Conservation (phyloP, 2,888 invertebrate species). For the Xiphydria camelus region DNA sequence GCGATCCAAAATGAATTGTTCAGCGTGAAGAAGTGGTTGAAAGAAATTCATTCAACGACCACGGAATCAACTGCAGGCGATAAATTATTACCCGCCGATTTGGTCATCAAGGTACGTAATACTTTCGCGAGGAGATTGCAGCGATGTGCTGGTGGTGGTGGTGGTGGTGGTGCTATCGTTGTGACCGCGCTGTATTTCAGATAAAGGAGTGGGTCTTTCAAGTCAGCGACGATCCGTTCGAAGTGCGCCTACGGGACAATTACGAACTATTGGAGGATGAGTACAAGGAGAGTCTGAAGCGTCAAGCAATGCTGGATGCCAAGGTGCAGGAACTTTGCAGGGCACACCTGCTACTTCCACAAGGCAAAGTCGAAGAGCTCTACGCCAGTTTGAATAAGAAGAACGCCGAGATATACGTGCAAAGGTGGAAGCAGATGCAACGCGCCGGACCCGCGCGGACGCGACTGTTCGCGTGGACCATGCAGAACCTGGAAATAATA, state of each 20-base stretch:
- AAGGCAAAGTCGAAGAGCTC: constrained; percentile 86
- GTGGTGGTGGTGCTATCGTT: too few species aligned
- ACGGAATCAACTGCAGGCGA: too few species aligned
- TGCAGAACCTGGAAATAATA: constrained; percentile 71
- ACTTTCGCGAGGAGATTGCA: too few species aligned
- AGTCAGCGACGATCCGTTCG: constrained; percentile 97
- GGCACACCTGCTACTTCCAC: constrained; percentile 80
- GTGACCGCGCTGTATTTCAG: constrained; percentile 62
- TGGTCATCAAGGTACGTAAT: constrained; percentile 75
- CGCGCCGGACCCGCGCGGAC: constrained; percentile 67
- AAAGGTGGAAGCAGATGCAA: constrained; percentile 78
- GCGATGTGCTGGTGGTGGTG: too few species aligned
- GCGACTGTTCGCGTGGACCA: constrained; percentile 83
- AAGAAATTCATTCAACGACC: constrained; percentile 71
- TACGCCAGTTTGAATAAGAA: constrained; percentile 85
- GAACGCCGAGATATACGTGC: constrained; percentile 95
- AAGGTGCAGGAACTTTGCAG: constrained; percentile 84
- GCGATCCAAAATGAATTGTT: constrained; percentile 87
- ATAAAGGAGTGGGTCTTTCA: constrained; percentile 87
- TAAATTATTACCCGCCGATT: constrained; percentile 82
- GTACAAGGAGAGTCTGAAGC: constrained; percentile 88
- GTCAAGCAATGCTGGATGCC: constrained; percentile 85
- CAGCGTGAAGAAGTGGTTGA: constrained; percentile 93
- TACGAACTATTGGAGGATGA: constrained; percentile 95
- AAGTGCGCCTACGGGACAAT: constrained; percentile 93